These are phyloP conservation scores for Diuraphis noxia DNA, from an alignment of 1,140 invertebrate genomes.

Conservation along the genomic window DNA sequence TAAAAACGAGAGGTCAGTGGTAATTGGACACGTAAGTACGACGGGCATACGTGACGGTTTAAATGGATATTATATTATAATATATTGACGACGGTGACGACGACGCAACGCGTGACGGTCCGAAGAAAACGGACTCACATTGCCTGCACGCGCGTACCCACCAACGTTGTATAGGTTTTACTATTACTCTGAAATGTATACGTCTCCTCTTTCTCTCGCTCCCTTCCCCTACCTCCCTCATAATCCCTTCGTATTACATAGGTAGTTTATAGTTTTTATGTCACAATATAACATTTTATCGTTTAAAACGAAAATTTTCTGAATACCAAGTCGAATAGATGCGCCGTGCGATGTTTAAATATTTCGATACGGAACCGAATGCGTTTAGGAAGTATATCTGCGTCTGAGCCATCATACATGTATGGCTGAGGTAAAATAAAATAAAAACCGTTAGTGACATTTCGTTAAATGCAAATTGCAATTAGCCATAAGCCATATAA, in stretches of 20 bases:
- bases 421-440: not conserved
- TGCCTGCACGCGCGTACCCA: not conserved
- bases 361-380: not conserved
- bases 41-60: not conserved
- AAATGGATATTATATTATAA: not conserved
- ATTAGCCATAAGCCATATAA: too few relatives aligned
- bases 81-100: not conserved
- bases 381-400: not conserved
- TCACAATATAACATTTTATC: too few relatives aligned
- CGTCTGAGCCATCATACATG: not conserved
- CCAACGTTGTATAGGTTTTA: too few relatives aligned
- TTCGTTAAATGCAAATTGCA: not conserved
- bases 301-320: not conserved
- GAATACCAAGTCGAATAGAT: not conserved
- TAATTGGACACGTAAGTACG: constrained; percentile 7
- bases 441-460: not conserved
- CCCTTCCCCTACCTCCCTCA: too few relatives aligned
- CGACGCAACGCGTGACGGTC: too few relatives aligned
- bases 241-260: not conserved
- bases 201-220: not conserved
- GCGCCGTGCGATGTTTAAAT: not conserved
- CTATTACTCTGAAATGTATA: not conserved
- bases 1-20: not conserved
- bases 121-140: too few relatives aligned
- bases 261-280: not conserved